These are phyloP conservation scores for Dasysyrphus albostriatus DNA, from an alignment of 2,888 invertebrate species.

Conservation along the genomic window DNA sequence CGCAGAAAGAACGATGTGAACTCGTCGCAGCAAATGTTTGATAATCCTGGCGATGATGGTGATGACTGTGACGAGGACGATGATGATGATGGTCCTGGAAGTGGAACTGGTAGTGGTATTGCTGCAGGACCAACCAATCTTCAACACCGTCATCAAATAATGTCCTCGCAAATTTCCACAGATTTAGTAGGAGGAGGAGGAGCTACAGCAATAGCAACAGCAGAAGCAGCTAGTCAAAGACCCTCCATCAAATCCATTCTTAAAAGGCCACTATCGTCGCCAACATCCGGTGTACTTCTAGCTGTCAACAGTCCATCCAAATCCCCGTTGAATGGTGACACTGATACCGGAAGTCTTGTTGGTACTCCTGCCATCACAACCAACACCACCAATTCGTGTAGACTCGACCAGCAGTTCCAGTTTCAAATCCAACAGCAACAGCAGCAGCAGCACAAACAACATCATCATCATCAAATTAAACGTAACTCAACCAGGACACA, in stretches of 20 bases:
- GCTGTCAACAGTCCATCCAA: slow-evolving; percentile 72
- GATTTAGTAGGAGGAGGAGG: slow-evolving; percentile 39
- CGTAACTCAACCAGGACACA: slow-evolving; percentile 69
- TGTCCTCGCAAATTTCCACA: slow-evolving; percentile 65
- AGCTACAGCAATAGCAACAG: slow-evolving; percentile 16
- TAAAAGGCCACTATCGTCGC: slow-evolving; percentile 85
- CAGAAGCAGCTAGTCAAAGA: slow-evolving; percentile 66
- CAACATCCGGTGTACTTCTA: slow-evolving; percentile 78
- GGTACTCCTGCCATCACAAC: slow-evolving; percentile 30
- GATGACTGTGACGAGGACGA: slow-evolving; percentile 23
- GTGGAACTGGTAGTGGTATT: neutral
- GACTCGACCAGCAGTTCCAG: slow-evolving; percentile 29
- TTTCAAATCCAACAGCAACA: slow-evolving; percentile 7
- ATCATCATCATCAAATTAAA: slow-evolving; percentile 69
- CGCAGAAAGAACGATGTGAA: slow-evolving; percentile 78
- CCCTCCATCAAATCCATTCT: slow-evolving; percentile 86
- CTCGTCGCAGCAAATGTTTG: slow-evolving; percentile 52
- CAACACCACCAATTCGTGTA: slow-evolving; percentile 53
- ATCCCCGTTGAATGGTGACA: slow-evolving; percentile 82
- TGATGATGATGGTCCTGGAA: neutral
- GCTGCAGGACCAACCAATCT: slow-evolving; percentile 36
- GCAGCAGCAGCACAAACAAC: slow-evolving; percentile 53
- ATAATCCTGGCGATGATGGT: slow-evolving; percentile 34
- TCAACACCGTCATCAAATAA: slow-evolving; percentile 54
- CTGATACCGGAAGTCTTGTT: slow-evolving; percentile 79